Evolutionary conservation across 2,888 invertebrate species (phyloP), one percentile per base, ranked within the genome.

Genomic region (Dryobotodes eremita): DNA sequence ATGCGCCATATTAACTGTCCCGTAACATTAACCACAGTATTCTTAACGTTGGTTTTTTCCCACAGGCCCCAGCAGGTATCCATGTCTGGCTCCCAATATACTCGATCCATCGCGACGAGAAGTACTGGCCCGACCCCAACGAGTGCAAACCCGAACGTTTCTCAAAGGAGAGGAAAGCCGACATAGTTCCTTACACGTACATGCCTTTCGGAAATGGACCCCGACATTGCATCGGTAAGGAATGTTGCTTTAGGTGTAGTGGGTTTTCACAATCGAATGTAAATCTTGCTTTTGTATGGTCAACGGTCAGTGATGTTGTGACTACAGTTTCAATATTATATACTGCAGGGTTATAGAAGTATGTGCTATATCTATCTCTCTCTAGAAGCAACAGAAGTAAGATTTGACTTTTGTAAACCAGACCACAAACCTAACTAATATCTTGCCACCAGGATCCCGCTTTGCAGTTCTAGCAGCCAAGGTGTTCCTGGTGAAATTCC

Each of bases 171-270:
- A 89, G 91, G 72, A 92, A 91, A 74, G 87, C 91, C 2, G 77
- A 92, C 13, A 94, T 95, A 31, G 87, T 92, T 71, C 95, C 95
- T 0, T 95, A 95, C 80, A 93, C 94, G 0, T 97, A 95, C 71
- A 83, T 96, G 77, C 96, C 96, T 0, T 97, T 97, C 74, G 97
- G 97, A 4, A 91, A 92, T n/a, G 96, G 96, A 62, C 97, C 96
- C 0, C 88, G 96, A 55, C 95, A 94, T 88, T 97, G 97, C 78
- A 94, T 97, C 65, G 97, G 96, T 95, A 88, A 90, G 90, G 72
- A 64, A 26, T 62, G 17, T 11, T 68, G 46, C 11, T 71, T 57
- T 59, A 61, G 7, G 15, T 26, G 7, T 17, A 42, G 61, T 65
- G 20, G 7, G 66, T 4, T n/a, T n/a, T n/a, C n/a, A n/a, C n/a